Conservation (phyloP, 1,140 invertebrate species). For the Drosophila pseudoobscura region DNA sequence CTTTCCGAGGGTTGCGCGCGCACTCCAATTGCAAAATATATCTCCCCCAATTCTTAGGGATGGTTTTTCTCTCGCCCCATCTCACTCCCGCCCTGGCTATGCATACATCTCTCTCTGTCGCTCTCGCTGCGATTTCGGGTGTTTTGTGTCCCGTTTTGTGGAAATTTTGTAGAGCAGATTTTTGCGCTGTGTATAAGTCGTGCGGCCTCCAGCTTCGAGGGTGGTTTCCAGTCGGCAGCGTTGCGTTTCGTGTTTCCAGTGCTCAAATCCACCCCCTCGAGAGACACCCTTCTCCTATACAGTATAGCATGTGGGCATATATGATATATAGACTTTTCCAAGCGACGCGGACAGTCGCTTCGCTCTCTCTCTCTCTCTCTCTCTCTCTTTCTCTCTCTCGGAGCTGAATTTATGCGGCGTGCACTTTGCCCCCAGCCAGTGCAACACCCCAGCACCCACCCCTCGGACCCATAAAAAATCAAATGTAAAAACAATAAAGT, state of each 20-base stretch:
- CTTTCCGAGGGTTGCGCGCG: conserved; percentile 71
- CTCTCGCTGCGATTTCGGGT: conserved; percentile 4
- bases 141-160: conserved; percentile 24
- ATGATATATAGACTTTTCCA: conserved; percentile 79
- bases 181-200: conserved; percentile 65
- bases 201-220: conserved; percentile 33
- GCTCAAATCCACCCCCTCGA: conserved; percentile 8
- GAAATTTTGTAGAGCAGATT: conserved; percentile 53
- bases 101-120: not conserved
- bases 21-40: conserved; percentile 74
- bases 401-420: conserved; percentile 61
- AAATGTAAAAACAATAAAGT: conserved; percentile 81
- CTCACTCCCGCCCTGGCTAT: not conserved
- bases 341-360: conserved; percentile 41
- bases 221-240: conserved; percentile 56
- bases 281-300: conserved; percentile 11
- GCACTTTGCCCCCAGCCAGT: conserved; percentile 54
- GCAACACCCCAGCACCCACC: not conserved
- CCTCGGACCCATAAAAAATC: conserved; percentile 40
- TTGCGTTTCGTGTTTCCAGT: conserved; percentile 27
- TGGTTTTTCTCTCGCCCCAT: conserved; percentile 12
- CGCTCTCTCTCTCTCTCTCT: not conserved
- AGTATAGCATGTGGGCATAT: conserved; percentile 5
- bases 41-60: conserved; percentile 62
- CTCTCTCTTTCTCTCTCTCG: conserved; percentile 11